Evolutionary conservation across 2,888 invertebrate species (phyloP).

Genomic region (Drosophila meridiana): DNA sequence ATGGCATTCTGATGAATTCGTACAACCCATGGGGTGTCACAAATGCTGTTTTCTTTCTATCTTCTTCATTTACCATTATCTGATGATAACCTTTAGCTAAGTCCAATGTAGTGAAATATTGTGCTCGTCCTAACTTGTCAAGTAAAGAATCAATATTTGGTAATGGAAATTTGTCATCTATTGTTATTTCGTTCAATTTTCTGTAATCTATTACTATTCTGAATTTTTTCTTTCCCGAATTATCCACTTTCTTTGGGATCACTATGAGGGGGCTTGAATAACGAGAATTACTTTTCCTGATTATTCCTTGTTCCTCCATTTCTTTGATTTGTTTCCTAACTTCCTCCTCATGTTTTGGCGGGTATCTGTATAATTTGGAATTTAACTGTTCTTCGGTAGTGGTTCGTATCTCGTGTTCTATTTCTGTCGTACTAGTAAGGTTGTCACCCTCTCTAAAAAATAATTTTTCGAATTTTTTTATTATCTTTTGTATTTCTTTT

Average conservation of each 20-base stretch:
- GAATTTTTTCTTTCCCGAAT: neutral
- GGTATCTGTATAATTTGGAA: neutral
- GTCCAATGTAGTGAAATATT: neutral
- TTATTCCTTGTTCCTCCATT: neutral
- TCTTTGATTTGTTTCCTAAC: neutral
- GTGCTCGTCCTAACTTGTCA: neutral
- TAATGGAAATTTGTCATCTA: neutral
- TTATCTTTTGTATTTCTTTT: neutral
- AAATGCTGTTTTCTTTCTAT: neutral
- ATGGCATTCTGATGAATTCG: neutral
- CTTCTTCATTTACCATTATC: neutral
- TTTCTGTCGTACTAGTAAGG: neutral
- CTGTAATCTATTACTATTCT: neutral
- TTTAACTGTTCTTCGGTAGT: neutral
- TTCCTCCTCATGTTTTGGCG: neutral
- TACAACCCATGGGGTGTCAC: neutral
- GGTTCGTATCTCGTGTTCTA: neutral
- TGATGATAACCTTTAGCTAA: neutral
- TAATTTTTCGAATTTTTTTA: neutral
- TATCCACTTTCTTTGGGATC: neutral
- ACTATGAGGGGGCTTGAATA: neutral
- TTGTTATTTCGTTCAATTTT: neutral
- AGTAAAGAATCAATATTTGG: neutral
- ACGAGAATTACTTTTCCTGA: neutral
- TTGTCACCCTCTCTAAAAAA: neutral